Evolutionary conservation across 1,140 invertebrate species (phyloP).

Genomic region (Trichomalopsis sarcophagae): DNA sequence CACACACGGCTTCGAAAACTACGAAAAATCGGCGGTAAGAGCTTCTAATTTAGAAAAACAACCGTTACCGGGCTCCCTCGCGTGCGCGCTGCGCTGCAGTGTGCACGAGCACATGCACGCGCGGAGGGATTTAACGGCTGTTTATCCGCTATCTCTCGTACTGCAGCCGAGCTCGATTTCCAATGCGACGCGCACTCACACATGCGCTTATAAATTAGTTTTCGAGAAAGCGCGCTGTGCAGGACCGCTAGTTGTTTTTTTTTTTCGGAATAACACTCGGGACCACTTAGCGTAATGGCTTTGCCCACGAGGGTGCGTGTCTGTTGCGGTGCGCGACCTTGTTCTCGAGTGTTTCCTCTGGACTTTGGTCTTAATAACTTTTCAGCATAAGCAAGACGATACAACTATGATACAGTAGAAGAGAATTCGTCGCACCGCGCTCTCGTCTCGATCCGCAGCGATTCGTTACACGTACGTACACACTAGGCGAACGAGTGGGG

Average conservation of each 20-base stretch:
- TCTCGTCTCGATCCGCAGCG: too few species aligned
- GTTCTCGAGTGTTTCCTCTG: too few species aligned
- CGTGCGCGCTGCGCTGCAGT: too few species aligned
- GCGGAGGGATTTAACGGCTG: conserved; percentile 33
- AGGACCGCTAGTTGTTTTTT: neutral
- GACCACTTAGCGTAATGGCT: too few species aligned
- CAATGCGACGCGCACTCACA: conserved; percentile 26
- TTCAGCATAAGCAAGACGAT: too few species aligned
- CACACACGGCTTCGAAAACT: neutral
- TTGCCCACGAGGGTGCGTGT: too few species aligned
- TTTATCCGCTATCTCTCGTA: conserved; percentile 39
- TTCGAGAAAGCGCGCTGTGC: conserved; percentile 41
- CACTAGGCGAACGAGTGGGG: neutral
- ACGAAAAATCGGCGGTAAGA: neutral
- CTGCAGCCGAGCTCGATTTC: conserved; percentile 10
- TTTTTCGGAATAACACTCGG: too few species aligned
- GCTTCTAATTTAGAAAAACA: neutral
- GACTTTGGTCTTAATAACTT: too few species aligned
- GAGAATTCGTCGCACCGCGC: too few species aligned
- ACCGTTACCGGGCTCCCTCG: neutral
- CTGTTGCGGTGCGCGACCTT: too few species aligned
- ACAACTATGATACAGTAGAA: too few species aligned
- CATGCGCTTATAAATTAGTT: conserved; percentile 46
- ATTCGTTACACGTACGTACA: too few species aligned
- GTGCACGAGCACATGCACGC: neutral